Evolutionary conservation across 2,888 invertebrate species (phyloP).

Genomic region (Ormyrus pomaceus): DNA sequence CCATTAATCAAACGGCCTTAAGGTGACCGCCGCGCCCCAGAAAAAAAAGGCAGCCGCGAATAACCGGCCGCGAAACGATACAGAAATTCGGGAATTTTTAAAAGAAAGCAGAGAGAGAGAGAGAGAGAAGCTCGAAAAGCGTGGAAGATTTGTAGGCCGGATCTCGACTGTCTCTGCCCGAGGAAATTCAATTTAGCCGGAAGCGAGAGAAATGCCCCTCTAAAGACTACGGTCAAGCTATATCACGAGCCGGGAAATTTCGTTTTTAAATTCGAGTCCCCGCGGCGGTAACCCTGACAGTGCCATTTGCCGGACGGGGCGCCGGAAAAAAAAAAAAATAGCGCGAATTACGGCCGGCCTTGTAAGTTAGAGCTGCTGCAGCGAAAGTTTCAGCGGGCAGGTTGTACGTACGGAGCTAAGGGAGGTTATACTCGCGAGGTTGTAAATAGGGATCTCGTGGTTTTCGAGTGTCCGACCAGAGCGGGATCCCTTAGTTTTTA

Average conservation of each 20-base stretch:
- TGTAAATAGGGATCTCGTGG: not conserved
- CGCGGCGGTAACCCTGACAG: not conserved
- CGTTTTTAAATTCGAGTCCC: constrained; percentile 26
- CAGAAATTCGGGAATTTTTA: too few species aligned
- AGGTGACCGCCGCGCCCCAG: not conserved
- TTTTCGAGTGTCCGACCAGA: too few species aligned
- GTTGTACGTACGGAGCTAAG: not conserved
- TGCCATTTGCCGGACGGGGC: not conserved
- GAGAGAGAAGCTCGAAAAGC: constrained; percentile 8
- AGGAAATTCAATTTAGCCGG: constrained; percentile 49
- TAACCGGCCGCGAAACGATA: not conserved
- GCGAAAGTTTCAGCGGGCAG: not conserved
- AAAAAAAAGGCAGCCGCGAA: too few species aligned
- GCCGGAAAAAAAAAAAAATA: not conserved
- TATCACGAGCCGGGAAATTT: constrained; percentile 21
- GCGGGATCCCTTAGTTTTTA: too few species aligned
- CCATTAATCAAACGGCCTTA: constrained; percentile 18
- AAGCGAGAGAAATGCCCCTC: constrained; percentile 34
- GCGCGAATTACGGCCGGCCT: constrained; percentile 3
- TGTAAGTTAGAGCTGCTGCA: constrained; percentile 4
- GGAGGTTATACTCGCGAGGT: too few species aligned
- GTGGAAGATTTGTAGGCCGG: constrained; percentile 25
- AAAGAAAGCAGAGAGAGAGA: too few species aligned
- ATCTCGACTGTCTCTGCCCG: not conserved
- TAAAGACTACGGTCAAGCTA: constrained; percentile 35